Evolutionary conservation across 2,797 vertebrate species (phyloP), one percentile per base, ranked within the genome.

Genomic region (Neostethus bicornis): DNA sequence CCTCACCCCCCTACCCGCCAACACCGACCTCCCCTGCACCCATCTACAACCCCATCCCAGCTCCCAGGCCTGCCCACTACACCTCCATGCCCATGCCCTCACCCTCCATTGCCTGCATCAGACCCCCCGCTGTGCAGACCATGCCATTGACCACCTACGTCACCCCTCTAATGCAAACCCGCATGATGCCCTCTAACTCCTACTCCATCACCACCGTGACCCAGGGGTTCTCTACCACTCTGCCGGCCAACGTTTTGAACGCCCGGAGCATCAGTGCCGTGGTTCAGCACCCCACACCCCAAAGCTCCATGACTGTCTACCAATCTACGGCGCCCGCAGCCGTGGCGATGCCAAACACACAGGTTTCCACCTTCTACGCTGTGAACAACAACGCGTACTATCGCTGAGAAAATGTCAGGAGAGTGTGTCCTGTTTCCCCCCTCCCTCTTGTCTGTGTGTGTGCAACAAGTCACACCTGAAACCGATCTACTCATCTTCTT

Each of bases 161-260:
- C 43, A 12, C 26, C 10, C 10, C 16, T 17, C 4, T 51, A n/a
- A 8, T 11, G 23, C 7, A n/a, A 13, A 6, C 2, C 8, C 2
- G 29, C 16, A 26, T 6, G 8, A 19, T 14, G n/a, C 20, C 29
- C 20, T 25, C 17, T 29, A 11, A 35, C 9, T 48, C 3, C 1
- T 19, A 1, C 4, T 17, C 7, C 2, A 13, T 7, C 8, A 23
- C 16, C 14, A 3, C 4, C 0, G 7, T 17, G 0, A 20, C 11
- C 17, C 52, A 25, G n/a, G 13, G 3, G 25, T 16, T 34, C 14
- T 2, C 43, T 28, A n/a, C 13, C 16, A 10, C n/a, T 28, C 24
- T 28, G n/a, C 14, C 25, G 28, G n/a, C 25, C 16, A 9, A n/a
- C 17, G 35, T 17, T 38, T 38, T 39, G 3, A 9, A 17, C 2